These are phyloP conservation scores for Drosophila ohnishii DNA, from an alignment of 1,140 invertebrate genomes.

Conservation along the genomic window DNA sequence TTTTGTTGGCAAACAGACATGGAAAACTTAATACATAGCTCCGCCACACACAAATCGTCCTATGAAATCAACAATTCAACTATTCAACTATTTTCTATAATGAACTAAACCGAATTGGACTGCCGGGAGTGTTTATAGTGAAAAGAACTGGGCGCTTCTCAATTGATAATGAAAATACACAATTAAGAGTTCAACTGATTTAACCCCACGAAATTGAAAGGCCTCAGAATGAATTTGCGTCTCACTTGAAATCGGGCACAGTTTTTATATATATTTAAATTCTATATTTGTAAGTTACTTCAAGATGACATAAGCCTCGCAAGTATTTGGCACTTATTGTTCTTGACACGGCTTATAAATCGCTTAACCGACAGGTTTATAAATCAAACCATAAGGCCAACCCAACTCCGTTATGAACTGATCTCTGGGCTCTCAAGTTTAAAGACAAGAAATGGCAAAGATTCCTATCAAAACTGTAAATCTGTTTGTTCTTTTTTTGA, in stretches of 20 bases:
- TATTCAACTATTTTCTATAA: constrained; percentile 12
- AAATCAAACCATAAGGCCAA: constrained; percentile 45
- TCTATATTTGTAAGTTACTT: background rate
- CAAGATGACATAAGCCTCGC: constrained; percentile 55
- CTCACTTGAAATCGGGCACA: constrained; percentile 12
- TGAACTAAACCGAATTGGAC: constrained; percentile 17
- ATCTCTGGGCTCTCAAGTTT: constrained; percentile 5
- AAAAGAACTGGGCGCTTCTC: constrained; percentile 52
- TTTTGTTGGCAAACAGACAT: constrained; percentile 48
- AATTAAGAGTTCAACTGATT: constrained; percentile 73
- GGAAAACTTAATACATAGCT: constrained; percentile 41
- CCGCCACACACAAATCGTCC: constrained; percentile 33
- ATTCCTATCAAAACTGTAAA: constrained; percentile 11
- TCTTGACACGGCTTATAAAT: constrained; percentile 37
- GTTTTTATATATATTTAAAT: constrained; percentile 7
- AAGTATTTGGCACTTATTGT: constrained; percentile 49
- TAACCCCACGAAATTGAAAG: constrained; percentile 64
- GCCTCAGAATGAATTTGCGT: constrained; percentile 40
- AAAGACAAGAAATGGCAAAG: constrained; percentile 25
- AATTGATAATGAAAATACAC: constrained; percentile 73
- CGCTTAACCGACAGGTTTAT: constrained; percentile 42
- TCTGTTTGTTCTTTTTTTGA: background rate
- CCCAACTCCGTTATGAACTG: constrained; percentile 6
- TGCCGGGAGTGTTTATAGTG: constrained; percentile 16
- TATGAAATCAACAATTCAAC: constrained; percentile 39